Conservation (phyloP, 2,113 vertebrate genomes). For the Ophthalmolycus amberensis region DNA sequence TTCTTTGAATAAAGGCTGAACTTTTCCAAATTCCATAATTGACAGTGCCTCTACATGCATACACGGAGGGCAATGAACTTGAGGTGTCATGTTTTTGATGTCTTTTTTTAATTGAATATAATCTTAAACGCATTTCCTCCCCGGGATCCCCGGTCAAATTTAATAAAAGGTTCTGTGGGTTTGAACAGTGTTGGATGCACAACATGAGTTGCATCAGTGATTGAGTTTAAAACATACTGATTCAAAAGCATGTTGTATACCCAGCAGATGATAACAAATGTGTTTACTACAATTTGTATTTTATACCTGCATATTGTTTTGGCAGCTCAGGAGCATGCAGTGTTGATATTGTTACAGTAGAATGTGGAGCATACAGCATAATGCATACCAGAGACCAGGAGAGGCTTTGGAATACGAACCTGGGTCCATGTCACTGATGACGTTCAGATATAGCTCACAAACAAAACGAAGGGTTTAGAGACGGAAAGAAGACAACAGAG, state of each 20-base stretch:
- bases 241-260: neutral
- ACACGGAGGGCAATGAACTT: neutral
- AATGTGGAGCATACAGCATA: neutral
- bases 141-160: too few species aligned
- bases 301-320: neutral
- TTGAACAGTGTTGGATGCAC: neutral
- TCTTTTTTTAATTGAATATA: constrained; percentile 5
- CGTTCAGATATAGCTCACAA: constrained; percentile 17
- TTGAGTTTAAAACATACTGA: constrained; percentile 5
- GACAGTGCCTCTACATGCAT: neutral
- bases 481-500: constrained; percentile 12
- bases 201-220: neutral
- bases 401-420: constrained; percentile 38
- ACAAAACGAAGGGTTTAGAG: constrained; percentile 2
- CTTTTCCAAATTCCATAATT: neutral
- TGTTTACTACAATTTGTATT: neutral
- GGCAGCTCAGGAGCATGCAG: neutral
- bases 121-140: neutral
- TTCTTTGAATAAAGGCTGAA: neutral
- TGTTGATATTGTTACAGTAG: neutral
- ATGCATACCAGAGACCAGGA: neutral
- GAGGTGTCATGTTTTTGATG: neutral
- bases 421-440: constrained; percentile 30
- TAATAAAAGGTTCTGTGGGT: neutral
- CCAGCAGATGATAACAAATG: neutral